These are phyloP conservation scores for Hirudo medicinalis DNA, from an alignment of 1,140 invertebrate species.

Conservation along the genomic window DNA sequence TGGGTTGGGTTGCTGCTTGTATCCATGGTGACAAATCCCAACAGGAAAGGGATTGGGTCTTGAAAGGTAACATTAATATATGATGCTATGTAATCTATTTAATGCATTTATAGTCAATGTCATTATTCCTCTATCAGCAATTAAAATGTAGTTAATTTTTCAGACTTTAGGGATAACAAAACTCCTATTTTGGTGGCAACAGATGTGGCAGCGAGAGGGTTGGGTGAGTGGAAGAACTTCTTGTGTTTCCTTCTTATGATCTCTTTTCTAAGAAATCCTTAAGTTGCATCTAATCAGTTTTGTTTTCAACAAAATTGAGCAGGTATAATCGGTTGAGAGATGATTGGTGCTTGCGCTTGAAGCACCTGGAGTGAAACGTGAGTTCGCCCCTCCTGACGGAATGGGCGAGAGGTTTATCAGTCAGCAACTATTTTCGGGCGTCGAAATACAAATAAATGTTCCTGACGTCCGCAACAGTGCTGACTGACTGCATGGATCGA, in stretches of 20 bases:
- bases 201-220: slow-evolving; percentile 89
- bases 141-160: slow-evolving; percentile 31
- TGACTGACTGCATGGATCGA: no score
- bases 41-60: slow-evolving; percentile 86
- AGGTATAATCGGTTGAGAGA: background rate
- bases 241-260: slow-evolving; percentile 63
- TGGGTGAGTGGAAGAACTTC: slow-evolving; percentile 59
- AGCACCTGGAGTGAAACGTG: no score
- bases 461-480: no score
- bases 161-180: slow-evolving; percentile 78
- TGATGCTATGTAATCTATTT: background rate
- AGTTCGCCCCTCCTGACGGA: no score
- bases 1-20: slow-evolving; percentile 68
- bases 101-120: background rate
- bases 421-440: no score
- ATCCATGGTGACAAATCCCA: slow-evolving; percentile 98
- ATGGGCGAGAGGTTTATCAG: no score
- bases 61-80: slow-evolving; percentile 51
- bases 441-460: no score
- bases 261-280: slow-evolving; percentile 98
- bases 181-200: slow-evolving; percentile 88
- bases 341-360: no score
- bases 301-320: background rate
- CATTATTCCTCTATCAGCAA: background rate
- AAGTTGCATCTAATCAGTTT: slow-evolving; percentile 43